Base-by-base conservation (phyloP, 30 jellyfish, hydroid and myxozoan species). In the Phacellophora camtschatica region DNA sequence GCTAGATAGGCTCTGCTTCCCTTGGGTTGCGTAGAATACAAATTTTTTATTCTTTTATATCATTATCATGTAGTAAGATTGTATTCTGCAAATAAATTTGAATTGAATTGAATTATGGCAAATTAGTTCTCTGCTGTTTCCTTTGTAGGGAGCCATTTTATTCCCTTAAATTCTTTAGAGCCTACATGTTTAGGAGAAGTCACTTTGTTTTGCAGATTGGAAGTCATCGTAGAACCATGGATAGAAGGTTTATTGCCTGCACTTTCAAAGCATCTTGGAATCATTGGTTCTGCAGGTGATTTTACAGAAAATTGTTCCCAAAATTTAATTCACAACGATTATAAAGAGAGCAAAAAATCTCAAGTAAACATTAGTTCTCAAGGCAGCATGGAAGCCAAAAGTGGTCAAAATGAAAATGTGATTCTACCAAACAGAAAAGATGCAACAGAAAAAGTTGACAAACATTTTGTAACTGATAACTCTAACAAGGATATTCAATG, bases 191-290 rank as follows among this genome's bases (percentile, higher is more conserved):
- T 41, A 41, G 9, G 16, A 41, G 13, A 41, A 56, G 0, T 2
- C 35, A 27, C 13, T 69, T 73, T 48, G 68, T 9, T 22, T 30
- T 83, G 1, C 46, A 94, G 99, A 34, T 95, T 94, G 28, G 99
- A 94, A 62, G 75, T 94, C 7, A 92, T 71, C 43, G 99, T 87
- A 13, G 99, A 94, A 35, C 99, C 99, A 15, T 94, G 99, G 99
- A 94, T 94, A 41, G 96, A 82, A 73, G 95, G 93, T n/a, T 72
- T 94, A 24, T 94, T 94, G 90, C 66, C 81, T 9, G 96, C 97
- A 6, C 46, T 94, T 34, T 28, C 51, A 56, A 77, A 68, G 20
- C 89, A 74, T 56, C 55, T 72, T 43, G 59, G 29, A 19, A 51
- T 33, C 0, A 28, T n/a, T 65, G 29, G 18, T 20, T 31, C 18